phyloP scores from a whole-genome alignment of 1,140 invertebrate genomes.

The Pseudomyrmex gracilis region DNA sequence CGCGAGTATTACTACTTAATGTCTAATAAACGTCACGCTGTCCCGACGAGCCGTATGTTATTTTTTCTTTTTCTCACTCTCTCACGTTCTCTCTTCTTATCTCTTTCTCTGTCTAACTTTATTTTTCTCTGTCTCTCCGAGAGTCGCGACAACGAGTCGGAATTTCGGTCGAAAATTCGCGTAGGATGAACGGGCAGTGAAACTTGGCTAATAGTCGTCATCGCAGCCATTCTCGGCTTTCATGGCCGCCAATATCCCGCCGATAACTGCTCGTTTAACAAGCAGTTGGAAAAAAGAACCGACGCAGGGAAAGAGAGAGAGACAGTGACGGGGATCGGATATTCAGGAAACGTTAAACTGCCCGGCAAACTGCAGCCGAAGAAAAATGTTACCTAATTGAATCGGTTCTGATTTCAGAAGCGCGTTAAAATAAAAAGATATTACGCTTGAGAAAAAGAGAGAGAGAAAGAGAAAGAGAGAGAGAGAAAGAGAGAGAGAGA shows the following conservation, averaged over 20 bases:
- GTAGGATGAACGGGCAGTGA: slow-evolving; percentile 27
- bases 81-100: slow-evolving; percentile 33
- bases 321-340: background rate
- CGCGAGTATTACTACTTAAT: slow-evolving; percentile 85
- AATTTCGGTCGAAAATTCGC: slow-evolving; percentile 61
- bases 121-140: slow-evolving; percentile 37
- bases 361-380: slow-evolving; percentile 11
- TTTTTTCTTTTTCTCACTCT: slow-evolving; percentile 59
- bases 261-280: slow-evolving; percentile 53
- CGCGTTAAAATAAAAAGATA: slow-evolving; percentile 6
- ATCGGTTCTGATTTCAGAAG: slow-evolving; percentile 10
- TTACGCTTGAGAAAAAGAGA: slow-evolving; percentile 8
- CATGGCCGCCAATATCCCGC: slow-evolving; percentile 51
- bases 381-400: slow-evolving; percentile 43
- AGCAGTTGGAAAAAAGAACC: slow-evolving; percentile 22
- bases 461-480: background rate
- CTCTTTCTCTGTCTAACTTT: slow-evolving; percentile 36
- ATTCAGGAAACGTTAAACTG: slow-evolving; percentile 36
- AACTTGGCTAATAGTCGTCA: slow-evolving; percentile 71
- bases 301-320: background rate
- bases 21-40: slow-evolving; percentile 85
- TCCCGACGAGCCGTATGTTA: slow-evolving; percentile 68
- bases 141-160: slow-evolving; percentile 31
- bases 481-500: slow-evolving; percentile 22
- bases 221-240: slow-evolving; percentile 48